These are phyloP conservation scores for Cairina moschata DNA, from an alignment of 2,113 vertebrate genomes.

Conservation along the genomic window DNA sequence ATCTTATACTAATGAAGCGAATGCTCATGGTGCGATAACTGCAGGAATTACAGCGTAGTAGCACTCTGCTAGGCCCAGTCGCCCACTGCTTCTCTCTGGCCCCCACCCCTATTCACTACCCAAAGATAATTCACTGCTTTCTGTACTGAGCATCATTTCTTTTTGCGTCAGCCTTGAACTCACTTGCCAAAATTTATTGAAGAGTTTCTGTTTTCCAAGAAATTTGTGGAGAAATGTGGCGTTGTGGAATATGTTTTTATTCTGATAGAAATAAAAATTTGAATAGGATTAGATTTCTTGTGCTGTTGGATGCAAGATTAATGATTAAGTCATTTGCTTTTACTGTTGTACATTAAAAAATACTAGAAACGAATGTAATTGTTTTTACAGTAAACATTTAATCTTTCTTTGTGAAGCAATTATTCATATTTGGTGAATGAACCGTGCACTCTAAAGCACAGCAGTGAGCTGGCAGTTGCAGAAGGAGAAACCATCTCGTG, in stretches of 20 bases:
- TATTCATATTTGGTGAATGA: conserved; percentile 24
- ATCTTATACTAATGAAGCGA: background rate
- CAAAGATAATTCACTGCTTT: background rate
- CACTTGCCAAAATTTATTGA: background rate
- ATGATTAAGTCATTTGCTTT: conserved; percentile 51
- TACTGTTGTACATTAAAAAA: conserved; percentile 43
- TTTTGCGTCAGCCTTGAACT: background rate
- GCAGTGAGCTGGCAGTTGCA: background rate
- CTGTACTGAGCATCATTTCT: background rate
- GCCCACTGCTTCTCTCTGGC: background rate
- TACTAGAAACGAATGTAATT: conserved; percentile 55
- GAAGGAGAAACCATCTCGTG: background rate
- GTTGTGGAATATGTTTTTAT: conserved; percentile 14
- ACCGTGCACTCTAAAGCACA: background rate
- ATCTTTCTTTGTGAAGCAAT: conserved; percentile 40
- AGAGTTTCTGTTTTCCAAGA: background rate
- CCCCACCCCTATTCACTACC: background rate
- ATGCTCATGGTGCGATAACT: background rate
- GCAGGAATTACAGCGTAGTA: background rate
- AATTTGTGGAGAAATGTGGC: background rate
- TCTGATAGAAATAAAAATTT: conserved; percentile 34
- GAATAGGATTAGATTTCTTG: conserved; percentile 27
- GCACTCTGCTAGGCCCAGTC: background rate
- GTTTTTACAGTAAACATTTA: conserved; percentile 61
- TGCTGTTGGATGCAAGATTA: conserved; percentile 5